phyloP scores from a whole-genome alignment of 2,113 vertebrate species.

The Lasiurus borealis region DNA sequence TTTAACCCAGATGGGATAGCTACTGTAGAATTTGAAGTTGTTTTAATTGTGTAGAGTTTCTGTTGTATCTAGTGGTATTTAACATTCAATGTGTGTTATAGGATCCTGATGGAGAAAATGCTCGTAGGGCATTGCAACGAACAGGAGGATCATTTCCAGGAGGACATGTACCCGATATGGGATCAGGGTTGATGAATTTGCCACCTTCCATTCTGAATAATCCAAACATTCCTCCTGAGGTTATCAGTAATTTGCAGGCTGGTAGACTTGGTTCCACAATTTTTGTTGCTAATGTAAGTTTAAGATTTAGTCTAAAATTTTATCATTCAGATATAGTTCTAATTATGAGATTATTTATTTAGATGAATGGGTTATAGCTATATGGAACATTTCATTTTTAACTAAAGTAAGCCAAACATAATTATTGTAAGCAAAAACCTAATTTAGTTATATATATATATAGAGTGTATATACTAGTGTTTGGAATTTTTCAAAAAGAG shows the following conservation, averaged over 20 bases:
- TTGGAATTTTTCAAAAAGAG: not conserved
- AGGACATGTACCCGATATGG: conserved; percentile 92
- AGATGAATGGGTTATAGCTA: conserved; percentile 46
- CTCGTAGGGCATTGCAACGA: conserved; percentile 94
- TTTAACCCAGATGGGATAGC: conserved; percentile 72
- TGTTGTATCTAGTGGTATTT: conserved; percentile 63
- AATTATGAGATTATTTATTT: conserved; percentile 54
- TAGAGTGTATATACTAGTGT: conserved; percentile 39
- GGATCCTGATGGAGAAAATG: conserved; percentile 98
- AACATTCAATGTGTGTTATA: conserved; percentile 82
- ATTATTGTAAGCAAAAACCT: conserved; percentile 26
- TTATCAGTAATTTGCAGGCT: conserved; percentile 96
- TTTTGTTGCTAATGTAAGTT: conserved; percentile 98
- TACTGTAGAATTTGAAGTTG: conserved; percentile 77
- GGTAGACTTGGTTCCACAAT: conserved; percentile 96
- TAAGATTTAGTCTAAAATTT: conserved; percentile 70
- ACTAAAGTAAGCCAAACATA: conserved; percentile 42
- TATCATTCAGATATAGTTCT: conserved; percentile 55
- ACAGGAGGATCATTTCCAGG: conserved; percentile 91
- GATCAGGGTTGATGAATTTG: conserved; percentile 92
- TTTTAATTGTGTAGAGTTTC: conserved; percentile 57
- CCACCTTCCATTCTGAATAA: conserved; percentile 98
- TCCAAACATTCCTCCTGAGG: conserved; percentile 97
- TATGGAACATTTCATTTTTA: conserved; percentile 67
- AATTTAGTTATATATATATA: conserved; percentile 28